Evolutionary conservation across 2,888 invertebrate genomes (phyloP), one percentile per base, ranked within the genome.

Genomic region (Microplitis manilae): DNA sequence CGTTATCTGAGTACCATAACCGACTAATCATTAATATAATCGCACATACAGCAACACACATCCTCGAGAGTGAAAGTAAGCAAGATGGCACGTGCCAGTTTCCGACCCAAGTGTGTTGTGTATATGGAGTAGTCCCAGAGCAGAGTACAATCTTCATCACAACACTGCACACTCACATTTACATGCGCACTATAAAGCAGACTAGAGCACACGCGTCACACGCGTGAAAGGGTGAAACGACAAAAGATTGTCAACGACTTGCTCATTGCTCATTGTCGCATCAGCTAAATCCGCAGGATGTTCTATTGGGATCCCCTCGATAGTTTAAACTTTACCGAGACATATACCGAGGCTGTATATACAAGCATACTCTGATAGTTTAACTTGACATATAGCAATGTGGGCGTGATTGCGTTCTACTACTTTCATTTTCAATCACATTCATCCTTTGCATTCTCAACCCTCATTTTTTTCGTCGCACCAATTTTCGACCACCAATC

Each of bases 341-440:
- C 50, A 38, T 8, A 68, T 68, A 40, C 38, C 20, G 20, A 20
- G 20, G 7, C 17, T 40, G 70, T 20, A n/a, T 8, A 50, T 20
- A 50, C 50, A 50, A 13, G 9, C 13, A 50, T 50, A 50, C 50
- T 50, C 50, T 50, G 50, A 50, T 50, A 50, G 13, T 5, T 50
- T 13, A 8, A 13, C 13, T 50, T 84, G 84, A 86, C 87, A 87
- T 87, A 87, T 87, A 87, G 86, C 84, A 84, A 84, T 73, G 38
- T 72, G 73, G 68, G 50, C 75, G 71, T 74, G 78, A 78, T 78
- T 78, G 75, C 75, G 68, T 73, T 60, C 41, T 5, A 77, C 79
- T 79, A 84, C 83, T 86, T 86, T 85, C 83, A 85, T 85, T 85
- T 85, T 86, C 85, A 82, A 83, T 82, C 85, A 78, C 62, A 50